Conservation (phyloP, 2,113 vertebrate genomes). For the Ailuropoda melanoleuca region DNA sequence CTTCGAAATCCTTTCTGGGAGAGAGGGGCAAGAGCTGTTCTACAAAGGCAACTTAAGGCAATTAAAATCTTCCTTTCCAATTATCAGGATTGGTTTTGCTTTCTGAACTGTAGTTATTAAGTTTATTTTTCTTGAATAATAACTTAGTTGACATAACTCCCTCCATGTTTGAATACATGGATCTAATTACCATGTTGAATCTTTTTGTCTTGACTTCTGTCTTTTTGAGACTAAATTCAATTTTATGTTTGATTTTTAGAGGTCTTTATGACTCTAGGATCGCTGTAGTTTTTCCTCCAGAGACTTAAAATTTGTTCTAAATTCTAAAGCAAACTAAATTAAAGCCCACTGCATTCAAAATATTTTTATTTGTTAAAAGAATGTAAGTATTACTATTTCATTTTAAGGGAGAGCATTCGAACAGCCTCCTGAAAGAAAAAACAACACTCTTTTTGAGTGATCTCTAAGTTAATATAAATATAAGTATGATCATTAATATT, state of each 20-base stretch:
- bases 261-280: background rate
- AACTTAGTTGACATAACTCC: background rate
- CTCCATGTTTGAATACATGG: background rate
- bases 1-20: background rate
- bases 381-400: background rate
- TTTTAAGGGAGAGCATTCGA: background rate
- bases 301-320: background rate
- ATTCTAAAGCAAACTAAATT: background rate
- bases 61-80: background rate
- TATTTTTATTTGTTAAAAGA: background rate
- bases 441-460: background rate
- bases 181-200: background rate
- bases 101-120: background rate
- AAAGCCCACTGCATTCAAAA: background rate
- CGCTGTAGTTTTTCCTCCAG: background rate
- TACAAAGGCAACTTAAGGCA: background rate
- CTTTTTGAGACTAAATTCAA: background rate
- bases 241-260: background rate
- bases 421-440: background rate
- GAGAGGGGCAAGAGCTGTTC: background rate
- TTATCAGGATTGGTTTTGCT: background rate
- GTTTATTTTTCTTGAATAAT: background rate
- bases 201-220: background rate
- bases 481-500: background rate
- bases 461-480: background rate